Conservation (phyloP, 2,888 invertebrate species). For the Dexiosoma caninum region DNA sequence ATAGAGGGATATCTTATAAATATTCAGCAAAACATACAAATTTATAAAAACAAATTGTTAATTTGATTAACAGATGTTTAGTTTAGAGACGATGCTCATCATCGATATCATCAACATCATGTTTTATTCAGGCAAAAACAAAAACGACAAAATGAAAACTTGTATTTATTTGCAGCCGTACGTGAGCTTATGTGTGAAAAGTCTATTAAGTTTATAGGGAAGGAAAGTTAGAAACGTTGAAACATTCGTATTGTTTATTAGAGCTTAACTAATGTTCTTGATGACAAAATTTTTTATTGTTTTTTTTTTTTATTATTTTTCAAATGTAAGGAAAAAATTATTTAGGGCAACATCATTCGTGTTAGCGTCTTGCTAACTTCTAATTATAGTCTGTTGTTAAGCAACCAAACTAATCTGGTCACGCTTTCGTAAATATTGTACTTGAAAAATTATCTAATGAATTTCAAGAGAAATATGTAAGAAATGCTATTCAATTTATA, state of each 20-base stretch:
- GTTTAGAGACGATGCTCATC: constrained; percentile 9
- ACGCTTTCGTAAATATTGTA: constrained; percentile 28
- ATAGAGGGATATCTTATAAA: neutral
- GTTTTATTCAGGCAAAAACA: neutral
- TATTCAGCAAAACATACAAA: constrained; percentile 1
- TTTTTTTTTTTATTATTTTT: neutral
- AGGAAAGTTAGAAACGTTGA: neutral
- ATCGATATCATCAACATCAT: neutral
- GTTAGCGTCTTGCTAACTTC: neutral
- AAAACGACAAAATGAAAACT: neutral
- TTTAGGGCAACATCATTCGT: constrained; percentile 24
- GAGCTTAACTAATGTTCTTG: constrained; percentile 55
- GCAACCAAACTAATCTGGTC: constrained; percentile 11
- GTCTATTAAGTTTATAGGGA: neutral
- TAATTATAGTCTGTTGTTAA: neutral
- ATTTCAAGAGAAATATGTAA: neutral
- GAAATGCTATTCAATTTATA: neutral
- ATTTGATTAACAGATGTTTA: constrained; percentile 56
- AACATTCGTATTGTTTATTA: constrained; percentile 56
- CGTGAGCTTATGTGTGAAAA: neutral
- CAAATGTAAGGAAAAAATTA: neutral
- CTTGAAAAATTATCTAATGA: constrained; percentile 1
- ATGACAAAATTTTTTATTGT: constrained; percentile 30
- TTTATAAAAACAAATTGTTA: constrained; percentile 31
- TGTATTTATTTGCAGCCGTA: neutral